A percentile compares a stretch with the other conserved stretches of the same genome.
Conservation (phyloP, 1,140 invertebrate genomes). For the Lerema accius region DNA sequence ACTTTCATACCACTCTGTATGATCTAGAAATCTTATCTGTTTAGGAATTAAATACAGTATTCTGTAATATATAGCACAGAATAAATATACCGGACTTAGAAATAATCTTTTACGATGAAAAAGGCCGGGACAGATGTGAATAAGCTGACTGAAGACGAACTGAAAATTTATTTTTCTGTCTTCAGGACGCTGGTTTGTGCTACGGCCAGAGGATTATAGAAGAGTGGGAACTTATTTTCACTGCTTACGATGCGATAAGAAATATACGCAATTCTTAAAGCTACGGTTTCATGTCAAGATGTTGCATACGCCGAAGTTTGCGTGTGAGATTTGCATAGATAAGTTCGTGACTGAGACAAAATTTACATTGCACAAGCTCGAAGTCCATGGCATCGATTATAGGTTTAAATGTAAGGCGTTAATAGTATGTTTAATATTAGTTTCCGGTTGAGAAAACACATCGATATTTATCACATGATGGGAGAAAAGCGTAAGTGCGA, state of each 20-base stretch:
- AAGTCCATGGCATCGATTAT: conserved; percentile 62
- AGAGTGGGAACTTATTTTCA: conserved; percentile 42
- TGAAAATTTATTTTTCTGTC: conserved; percentile 49
- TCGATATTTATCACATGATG: conserved; percentile 68
- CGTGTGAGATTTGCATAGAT: conserved; percentile 52
- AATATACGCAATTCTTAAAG: conserved; percentile 50
- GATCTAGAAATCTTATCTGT: too few species aligned
- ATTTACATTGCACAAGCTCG: conserved; percentile 58
- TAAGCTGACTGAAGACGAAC: conserved; percentile 10
- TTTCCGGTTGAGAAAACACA: conserved; percentile 58
- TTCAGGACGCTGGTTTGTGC: conserved; percentile 50
- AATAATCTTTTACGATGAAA: too few species aligned
- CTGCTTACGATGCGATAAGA: conserved; percentile 59
- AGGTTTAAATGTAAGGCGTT: conserved; percentile 65
- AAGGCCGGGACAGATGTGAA: too few species aligned
- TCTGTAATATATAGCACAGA: too few species aligned
- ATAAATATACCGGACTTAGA: too few species aligned
- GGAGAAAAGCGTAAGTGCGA: conserved; percentile 63
- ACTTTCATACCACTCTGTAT: too few species aligned
- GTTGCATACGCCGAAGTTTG: conserved; percentile 56
- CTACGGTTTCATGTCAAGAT: conserved; percentile 57
- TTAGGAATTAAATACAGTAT: too few species aligned
- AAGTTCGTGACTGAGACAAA: conserved; percentile 61
- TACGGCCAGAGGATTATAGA: conserved; percentile 56
- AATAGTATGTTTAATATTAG: conserved; percentile 61